A percentile compares a stretch with the other conserved stretches of the same genome.
Evolutionary conservation across 2,888 invertebrate species (phyloP).

Genomic region (Nomada flava): DNA sequence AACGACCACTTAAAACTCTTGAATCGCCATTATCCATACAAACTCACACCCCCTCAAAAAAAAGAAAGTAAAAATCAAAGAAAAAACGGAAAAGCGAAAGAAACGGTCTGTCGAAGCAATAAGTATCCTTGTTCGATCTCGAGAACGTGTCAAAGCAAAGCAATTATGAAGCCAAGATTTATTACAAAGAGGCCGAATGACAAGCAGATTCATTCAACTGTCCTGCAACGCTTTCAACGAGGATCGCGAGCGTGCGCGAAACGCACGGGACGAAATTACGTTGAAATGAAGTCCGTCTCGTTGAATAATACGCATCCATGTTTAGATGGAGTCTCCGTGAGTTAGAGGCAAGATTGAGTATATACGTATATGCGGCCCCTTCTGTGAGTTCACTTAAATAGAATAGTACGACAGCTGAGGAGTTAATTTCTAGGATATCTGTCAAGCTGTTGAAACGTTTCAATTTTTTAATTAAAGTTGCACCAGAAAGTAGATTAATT

Average conservation of each 20-base stretch:
- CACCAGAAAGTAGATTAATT: too few relatives aligned
- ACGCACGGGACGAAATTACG: constrained; percentile 24
- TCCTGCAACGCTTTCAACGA: constrained; percentile 33
- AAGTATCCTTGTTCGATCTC: constrained; percentile 26
- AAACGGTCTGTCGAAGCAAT: constrained; percentile 8
- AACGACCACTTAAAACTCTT: constrained; percentile 3
- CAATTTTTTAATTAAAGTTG: background rate
- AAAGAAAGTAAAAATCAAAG: background rate
- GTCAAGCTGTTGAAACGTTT: background rate
- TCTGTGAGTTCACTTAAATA: background rate
- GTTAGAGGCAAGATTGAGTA: background rate
- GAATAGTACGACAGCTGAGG: background rate
- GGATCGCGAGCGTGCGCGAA: constrained; percentile 23
- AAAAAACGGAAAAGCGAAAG: background rate
- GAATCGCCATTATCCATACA: constrained; percentile 11
- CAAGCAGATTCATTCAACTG: constrained; percentile 41
- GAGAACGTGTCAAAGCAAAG: constrained; percentile 33
- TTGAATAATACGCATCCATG: constrained; percentile 30
- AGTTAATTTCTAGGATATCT: background rate
- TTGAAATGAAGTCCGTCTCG: constrained; percentile 27
- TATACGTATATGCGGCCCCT: background rate
- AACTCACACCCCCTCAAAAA: too few relatives aligned
- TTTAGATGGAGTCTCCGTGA: constrained; percentile 16
- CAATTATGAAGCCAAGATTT: constrained; percentile 42
- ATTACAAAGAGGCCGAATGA: constrained; percentile 34